Base-by-base conservation (phyloP, 2,888 invertebrate genomes). In the Meta bourneti region DNA sequence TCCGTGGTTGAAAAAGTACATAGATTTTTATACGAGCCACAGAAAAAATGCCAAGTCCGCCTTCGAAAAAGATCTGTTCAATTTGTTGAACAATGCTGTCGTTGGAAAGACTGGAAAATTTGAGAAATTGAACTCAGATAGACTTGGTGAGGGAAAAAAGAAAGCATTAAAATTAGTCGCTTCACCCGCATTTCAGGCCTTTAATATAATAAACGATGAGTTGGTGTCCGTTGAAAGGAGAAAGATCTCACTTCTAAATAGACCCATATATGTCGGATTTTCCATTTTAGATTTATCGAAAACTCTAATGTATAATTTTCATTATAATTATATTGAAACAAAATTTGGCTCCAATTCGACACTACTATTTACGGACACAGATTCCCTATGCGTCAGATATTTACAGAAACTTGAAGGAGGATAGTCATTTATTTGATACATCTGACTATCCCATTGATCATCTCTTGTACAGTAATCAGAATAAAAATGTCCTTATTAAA, bases 21-120 rank as follows among this genome's bases (percentile, higher is more conserved):
- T 93, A 11, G 82, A 84, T 8, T 69, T 93, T 13, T 93, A 93
- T 91, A 93, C 93, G 11, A 79, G 90, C 0, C 34, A 81, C 61
- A 81, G 93, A 20, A 94, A 93, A 94, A 87, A 93, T 84, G 94
- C 93, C 93, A 94, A 93, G 89, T 94, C 93, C 91, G 94, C 94
- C 75, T 95, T 95, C 94, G 94, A 94, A 85, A 94, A 95, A 94
- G 94, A 94, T 91, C 94, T 95, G 83, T 95, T 94, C 82, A 94
- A 95, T 91, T 90, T 94, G 8, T 94, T 94, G 93, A 94, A 94
- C 89, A 94, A 94, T 91, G 81, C 93, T n/a, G 94, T 94, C 9
- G 95, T 94, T 93, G 94, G 94, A 9, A 94, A 95, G 93, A 94
- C 94, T 20, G 94, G 94, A 93, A 94, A 94, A 89, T 94, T 94